Evolutionary conservation across 2,113 vertebrate genomes (phyloP).

Genomic region (Microcebus lehilahytsara): DNA sequence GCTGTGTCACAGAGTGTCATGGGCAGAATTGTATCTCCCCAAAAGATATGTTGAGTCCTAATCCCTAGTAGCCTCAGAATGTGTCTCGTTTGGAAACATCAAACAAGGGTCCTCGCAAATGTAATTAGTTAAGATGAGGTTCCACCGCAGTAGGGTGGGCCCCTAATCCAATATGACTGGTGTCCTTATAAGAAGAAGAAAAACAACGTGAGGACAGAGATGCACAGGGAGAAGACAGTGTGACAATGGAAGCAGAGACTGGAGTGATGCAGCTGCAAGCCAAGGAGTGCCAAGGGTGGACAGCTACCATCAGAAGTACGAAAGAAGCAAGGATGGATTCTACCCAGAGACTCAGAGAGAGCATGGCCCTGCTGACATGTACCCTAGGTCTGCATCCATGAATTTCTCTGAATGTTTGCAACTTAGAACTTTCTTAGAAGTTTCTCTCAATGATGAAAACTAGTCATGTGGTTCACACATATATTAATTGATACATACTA

Average conservation of each 20-base stretch:
- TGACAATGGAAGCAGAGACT: rapidly evolving
- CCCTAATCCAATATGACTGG: background rate
- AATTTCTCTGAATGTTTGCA: background rate
- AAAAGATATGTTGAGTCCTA: background rate
- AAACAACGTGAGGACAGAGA: background rate
- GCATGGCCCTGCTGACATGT: background rate
- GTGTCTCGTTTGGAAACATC: background rate
- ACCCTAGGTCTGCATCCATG: background rate
- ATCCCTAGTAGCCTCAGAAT: background rate
- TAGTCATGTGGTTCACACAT: background rate
- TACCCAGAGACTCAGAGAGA: background rate
- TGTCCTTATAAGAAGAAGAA: background rate
- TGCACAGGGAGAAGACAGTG: background rate
- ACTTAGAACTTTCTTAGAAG: background rate
- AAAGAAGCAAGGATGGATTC: background rate
- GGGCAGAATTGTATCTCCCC: background rate
- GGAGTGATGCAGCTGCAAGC: background rate
- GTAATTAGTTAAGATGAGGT: background rate
- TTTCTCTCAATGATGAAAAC: background rate
- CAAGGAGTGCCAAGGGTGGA: background rate
- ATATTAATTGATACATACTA: background rate
- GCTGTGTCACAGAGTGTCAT: background rate
- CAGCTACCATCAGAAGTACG: background rate
- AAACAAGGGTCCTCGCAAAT: background rate
- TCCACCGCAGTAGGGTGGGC: background rate